Evolutionary conservation across 1,140 invertebrate species (phyloP).

Genomic region (Drosophila pachea): DNA sequence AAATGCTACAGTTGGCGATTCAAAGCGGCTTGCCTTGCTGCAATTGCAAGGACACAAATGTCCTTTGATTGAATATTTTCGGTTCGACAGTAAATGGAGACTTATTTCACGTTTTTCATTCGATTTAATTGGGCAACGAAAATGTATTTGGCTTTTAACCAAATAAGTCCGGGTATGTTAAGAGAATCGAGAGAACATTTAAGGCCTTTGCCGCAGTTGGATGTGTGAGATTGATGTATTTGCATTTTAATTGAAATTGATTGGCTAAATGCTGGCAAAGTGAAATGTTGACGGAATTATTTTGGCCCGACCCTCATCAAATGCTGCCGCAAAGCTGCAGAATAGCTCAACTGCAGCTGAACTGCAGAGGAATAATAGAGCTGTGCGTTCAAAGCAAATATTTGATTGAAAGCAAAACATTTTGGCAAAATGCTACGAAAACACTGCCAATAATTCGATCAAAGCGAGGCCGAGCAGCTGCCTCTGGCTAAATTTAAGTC

Average conservation of each 20-base stretch:
- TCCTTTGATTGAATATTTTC: neutral
- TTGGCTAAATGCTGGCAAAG: slow-evolving; percentile 27
- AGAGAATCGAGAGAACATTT: slow-evolving; percentile 27
- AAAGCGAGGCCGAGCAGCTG: slow-evolving; percentile 45
- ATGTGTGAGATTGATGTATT: slow-evolving; percentile 34
- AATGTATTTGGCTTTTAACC: slow-evolving; percentile 42
- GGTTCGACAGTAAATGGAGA: slow-evolving; percentile 29
- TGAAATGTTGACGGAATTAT: slow-evolving; percentile 23
- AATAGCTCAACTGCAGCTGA: slow-evolving; percentile 29
- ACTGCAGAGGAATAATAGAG: slow-evolving; percentile 41
- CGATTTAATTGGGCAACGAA: slow-evolving; percentile 47
- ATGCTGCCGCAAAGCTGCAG: slow-evolving; percentile 13
- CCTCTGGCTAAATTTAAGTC: slow-evolving; percentile 60
- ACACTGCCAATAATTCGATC: slow-evolving; percentile 48
- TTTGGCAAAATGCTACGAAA: slow-evolving; percentile 60
- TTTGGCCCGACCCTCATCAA: slow-evolving; percentile 29
- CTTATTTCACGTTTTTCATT: too few relatives aligned
- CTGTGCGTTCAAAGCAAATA: slow-evolving; percentile 66
- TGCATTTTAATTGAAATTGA: slow-evolving; percentile 65
- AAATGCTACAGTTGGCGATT: too few relatives aligned
- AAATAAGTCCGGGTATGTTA: slow-evolving; percentile 30
- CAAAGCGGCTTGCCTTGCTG: neutral
- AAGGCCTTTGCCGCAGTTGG: slow-evolving; percentile 5
- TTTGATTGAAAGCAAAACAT: slow-evolving; percentile 39
- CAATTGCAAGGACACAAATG: too few relatives aligned